Conservation (phyloP, 1,140 invertebrate genomes). For the Ruditapes philippinarum region DNA sequence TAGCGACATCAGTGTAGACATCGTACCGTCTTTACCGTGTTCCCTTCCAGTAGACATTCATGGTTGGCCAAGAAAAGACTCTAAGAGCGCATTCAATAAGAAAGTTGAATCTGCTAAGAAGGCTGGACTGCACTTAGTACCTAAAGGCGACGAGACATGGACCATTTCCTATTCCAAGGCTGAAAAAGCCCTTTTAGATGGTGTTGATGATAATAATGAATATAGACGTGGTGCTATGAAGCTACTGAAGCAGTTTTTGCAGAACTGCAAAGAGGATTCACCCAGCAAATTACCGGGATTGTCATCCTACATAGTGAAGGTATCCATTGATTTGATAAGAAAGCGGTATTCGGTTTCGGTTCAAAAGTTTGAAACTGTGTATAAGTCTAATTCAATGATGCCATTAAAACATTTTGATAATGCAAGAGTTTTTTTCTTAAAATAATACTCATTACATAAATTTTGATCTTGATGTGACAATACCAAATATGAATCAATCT, state of each 20-base stretch:
- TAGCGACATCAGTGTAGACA: constrained; percentile 18
- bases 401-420: no score
- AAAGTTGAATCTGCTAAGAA: not conserved
- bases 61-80: constrained; percentile 20
- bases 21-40: constrained; percentile 7
- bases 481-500: no score
- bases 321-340: no score
- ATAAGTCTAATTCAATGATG: no score
- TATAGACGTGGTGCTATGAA: constrained; percentile 4
- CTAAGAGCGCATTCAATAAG: not conserved
- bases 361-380: no score
- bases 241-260: not conserved
- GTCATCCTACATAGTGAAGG: constrained; percentile 15
- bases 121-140: constrained; percentile 22
- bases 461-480: no score
- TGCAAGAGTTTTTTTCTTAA: no score
- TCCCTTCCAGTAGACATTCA: not conserved
- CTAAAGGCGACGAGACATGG: constrained; percentile 22
- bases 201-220: constrained; percentile 19
- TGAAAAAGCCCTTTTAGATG: not conserved
- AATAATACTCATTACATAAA: no score
- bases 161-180: constrained; percentile 19
- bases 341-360: no score
- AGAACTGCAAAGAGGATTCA: not conserved
- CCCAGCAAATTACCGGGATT: not conserved